Conservation (phyloP, 2,113 vertebrate species). For the Saiga tatarica region DNA sequence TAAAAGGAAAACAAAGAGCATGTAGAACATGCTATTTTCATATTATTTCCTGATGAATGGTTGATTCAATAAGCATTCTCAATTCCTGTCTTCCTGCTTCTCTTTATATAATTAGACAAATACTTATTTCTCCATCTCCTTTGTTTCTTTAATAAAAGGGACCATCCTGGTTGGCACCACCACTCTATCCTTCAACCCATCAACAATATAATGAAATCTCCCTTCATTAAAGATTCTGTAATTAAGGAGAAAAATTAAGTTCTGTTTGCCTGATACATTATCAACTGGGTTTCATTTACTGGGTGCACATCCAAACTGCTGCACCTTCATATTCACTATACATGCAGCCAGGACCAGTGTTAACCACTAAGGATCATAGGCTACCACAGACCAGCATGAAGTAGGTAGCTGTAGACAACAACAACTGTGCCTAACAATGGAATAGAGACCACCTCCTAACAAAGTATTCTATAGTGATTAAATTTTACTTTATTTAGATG, state of each 20-base stretch:
- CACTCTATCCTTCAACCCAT: not conserved
- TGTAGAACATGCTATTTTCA: constrained; percentile 8
- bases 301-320: not conserved
- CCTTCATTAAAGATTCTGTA: not conserved
- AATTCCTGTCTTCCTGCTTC: not conserved
- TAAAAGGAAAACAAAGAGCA: constrained; percentile 20
- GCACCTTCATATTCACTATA: not conserved
- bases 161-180: not conserved
- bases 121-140: not conserved
- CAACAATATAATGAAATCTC: not conserved
- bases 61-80: constrained; percentile 9
- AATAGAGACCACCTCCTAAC: not conserved
- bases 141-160: not conserved
- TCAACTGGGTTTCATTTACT: not conserved
- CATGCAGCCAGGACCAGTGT: not conserved
- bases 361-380: not conserved
- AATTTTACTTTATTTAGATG: not conserved
- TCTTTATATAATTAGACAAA: constrained; percentile 1
- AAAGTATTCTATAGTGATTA: not conserved
- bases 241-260: not conserved
- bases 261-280: not conserved
- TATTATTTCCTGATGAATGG: constrained; percentile 12
- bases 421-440: not conserved
- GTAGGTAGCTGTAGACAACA: not conserved
- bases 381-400: not conserved